phyloP scores from a whole-genome alignment of 2,888 invertebrate genomes.

The Cyclophora punctaria region DNA sequence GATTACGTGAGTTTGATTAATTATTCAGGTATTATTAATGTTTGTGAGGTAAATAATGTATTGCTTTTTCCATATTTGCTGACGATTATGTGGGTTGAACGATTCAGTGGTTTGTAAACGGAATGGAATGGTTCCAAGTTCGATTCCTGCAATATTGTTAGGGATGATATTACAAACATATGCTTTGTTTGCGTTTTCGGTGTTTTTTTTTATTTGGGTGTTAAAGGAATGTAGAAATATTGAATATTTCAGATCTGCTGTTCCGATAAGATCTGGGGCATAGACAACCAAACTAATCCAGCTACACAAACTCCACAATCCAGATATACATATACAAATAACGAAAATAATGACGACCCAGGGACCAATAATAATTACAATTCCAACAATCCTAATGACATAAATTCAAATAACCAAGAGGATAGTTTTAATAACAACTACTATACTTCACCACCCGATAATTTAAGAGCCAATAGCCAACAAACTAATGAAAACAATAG shows the following conservation, averaged over 20 bases:
- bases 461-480: neutral
- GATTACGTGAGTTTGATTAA: conserved; percentile 35
- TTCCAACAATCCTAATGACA: neutral
- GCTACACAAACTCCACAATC: neutral
- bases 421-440: neutral
- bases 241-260: conserved; percentile 43
- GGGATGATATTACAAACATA: too few species aligned
- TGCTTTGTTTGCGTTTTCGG: too few species aligned
- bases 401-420: neutral
- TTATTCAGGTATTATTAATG: too few species aligned
- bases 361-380: neutral
- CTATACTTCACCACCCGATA: neutral
- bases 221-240: too few species aligned
- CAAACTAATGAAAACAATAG: neutral
- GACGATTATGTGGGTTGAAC: too few species aligned
- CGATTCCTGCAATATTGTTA: too few species aligned
- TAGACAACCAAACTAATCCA: conserved; percentile 4
- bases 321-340: neutral
- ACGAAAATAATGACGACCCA: conserved; percentile 1
- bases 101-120: too few species aligned
- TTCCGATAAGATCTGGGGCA: conserved; percentile 31
- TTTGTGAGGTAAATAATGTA: too few species aligned
- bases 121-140: too few species aligned
- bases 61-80: too few species aligned
- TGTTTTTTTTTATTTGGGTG: too few species aligned